These are phyloP conservation scores for Turritopsis dohrnii DNA, from an alignment of 30 jellyfish, hydroid and myxozoan species.

Conservation along the genomic window DNA sequence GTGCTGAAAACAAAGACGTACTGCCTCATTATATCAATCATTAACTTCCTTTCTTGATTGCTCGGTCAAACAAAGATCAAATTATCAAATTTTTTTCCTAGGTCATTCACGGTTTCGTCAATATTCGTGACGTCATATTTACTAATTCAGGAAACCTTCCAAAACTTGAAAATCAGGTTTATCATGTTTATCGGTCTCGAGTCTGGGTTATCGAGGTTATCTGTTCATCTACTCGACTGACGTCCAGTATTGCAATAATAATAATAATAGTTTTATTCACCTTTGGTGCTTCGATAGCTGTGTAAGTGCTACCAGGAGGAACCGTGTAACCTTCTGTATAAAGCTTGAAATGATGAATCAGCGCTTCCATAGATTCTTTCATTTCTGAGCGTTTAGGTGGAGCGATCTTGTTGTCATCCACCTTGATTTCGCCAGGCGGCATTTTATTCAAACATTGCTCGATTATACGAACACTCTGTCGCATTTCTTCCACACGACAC, in stretches of 20 bases:
- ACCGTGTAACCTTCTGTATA: constrained; percentile 94
- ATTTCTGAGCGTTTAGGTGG: constrained; percentile 94
- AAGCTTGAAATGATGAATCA: constrained; percentile 85
- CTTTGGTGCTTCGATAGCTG: constrained; percentile 99
- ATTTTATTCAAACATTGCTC: constrained; percentile 85
- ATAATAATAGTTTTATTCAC: constrained; percentile 35
- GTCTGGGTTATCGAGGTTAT: no score
- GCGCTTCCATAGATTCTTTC: constrained; percentile 95
- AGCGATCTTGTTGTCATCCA: constrained; percentile 79
- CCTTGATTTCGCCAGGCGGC: constrained; percentile 91
- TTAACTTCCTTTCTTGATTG: no score
- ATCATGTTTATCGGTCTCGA: no score
- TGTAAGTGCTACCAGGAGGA: constrained; percentile 95
- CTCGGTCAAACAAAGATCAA: no score
- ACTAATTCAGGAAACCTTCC: no score
- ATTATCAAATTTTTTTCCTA: no score
- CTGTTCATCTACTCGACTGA: not conserved
- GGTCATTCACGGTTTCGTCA: no score
- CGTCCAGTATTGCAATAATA: constrained; percentile 88
- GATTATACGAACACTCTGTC: constrained; percentile 72
- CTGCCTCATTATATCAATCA: no score
- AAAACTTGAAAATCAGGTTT: no score
- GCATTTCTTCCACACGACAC: constrained; percentile 92
- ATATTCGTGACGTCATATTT: no score
- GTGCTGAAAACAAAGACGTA: no score